Evolutionary conservation across 2,888 invertebrate genomes (phyloP), one percentile per base, ranked within the genome.

Genomic region (Holacanthella duospinosa): DNA sequence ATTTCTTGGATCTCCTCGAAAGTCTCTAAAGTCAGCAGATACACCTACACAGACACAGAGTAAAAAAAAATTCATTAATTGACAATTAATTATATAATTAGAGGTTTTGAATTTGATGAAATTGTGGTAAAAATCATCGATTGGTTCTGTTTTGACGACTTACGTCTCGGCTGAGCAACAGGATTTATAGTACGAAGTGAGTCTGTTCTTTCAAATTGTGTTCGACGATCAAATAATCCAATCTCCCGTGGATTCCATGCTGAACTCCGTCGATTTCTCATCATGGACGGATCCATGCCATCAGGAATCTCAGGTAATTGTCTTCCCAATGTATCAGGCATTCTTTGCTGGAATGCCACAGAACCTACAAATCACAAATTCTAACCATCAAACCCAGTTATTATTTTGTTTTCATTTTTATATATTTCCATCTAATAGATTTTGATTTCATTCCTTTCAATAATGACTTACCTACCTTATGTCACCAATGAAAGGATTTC

Each of bases 211-310:
- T 72, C 70, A 63, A 72, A 72, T 58, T 72, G 71, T 2, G 65
- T 53, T 36, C 72, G 61, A 43, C 71, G 61, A 63, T 71, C 71
- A 59, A 66, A 71, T n/a, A n/a, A n/a, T 54, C 70, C 69, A 58
- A 71, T 63, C 69, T 72, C 72, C 59, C 72, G 53, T n/a, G 72
- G 71, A 63, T 68, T 72, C 71, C 71, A 72, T 2, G 71, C 70
- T 12, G 69, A 72, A 43, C 65, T 66, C 59, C 73, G 55, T 59
- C 73, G 48, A 64, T 70, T 72, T 43, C 73, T 66, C 28, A 71
- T 65, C 71, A 71, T 70, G 36, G 70, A 55, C 19, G 70, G 70
- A 61, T 71, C 73, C 44, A 44, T 62, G 54, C 65, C 68, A 58
- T 68, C 69, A 28, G 72, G 72, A 53, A 72, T 66, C 57, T 69